phyloP scores from a whole-genome alignment of 2,888 invertebrate genomes.

The Metopia argyrocephala region DNA sequence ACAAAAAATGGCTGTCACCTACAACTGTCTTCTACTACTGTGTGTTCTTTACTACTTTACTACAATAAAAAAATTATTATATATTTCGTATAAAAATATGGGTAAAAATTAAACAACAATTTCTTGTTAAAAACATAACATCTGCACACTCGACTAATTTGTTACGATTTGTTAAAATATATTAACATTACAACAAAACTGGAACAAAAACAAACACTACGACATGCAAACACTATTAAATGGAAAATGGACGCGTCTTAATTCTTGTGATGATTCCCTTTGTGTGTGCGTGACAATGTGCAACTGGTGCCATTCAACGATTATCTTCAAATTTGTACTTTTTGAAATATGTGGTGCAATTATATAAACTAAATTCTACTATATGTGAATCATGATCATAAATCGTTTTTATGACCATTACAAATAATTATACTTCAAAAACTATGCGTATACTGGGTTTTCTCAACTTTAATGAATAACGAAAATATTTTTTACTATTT shows the following conservation, averaged over 20 bases:
- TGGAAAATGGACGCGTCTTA: slow-evolving; percentile 46
- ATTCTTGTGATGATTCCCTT: slow-evolving; percentile 56
- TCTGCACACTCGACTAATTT: slow-evolving; percentile 42
- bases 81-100: not conserved
- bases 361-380: slow-evolving; percentile 2
- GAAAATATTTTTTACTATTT: slow-evolving; percentile 2
- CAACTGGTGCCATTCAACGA: slow-evolving; percentile 56
- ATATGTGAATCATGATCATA: slow-evolving; percentile 33
- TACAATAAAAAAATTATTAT: slow-evolving; percentile 2
- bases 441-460: slow-evolving; percentile 33
- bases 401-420: slow-evolving; percentile 7
- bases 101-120: slow-evolving; percentile 44
- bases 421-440: slow-evolving; percentile 22
- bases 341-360: slow-evolving; percentile 38
- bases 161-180: slow-evolving; percentile 42
- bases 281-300: slow-evolving; percentile 52
- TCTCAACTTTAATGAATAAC: slow-evolving; percentile 26
- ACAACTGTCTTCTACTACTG: not conserved
- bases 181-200: slow-evolving; percentile 37
- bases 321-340: slow-evolving; percentile 36
- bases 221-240: slow-evolving; percentile 46
- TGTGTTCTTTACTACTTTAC: slow-evolving; percentile 23
- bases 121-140: slow-evolving; percentile 32
- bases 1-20: slow-evolving; percentile 17
- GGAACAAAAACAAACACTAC: slow-evolving; percentile 49